Evolutionary conservation across 1,140 invertebrate species (phyloP).

Genomic region (Penaeus vannamei): DNA sequence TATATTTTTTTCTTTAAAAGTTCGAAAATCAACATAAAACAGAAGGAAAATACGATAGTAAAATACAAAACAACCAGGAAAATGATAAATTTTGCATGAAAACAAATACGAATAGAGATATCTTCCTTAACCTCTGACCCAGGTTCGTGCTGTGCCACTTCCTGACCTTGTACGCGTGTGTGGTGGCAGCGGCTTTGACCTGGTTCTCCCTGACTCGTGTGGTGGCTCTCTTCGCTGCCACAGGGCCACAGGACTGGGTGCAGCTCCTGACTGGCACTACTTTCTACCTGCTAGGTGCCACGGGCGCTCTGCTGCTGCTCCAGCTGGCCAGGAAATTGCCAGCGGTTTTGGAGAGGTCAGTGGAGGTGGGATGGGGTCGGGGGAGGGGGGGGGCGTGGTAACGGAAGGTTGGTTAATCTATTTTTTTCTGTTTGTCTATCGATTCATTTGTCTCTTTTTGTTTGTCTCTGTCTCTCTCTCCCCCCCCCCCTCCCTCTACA

Average conservation of each 20-base stretch:
- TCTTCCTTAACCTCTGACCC: too few relatives aligned
- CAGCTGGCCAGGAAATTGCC: slow-evolving; percentile 6
- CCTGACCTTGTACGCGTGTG: slow-evolving; percentile 17
- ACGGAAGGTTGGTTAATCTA: background rate
- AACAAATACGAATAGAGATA: too few relatives aligned
- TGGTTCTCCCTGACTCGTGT: slow-evolving; percentile 18
- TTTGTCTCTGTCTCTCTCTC: too few relatives aligned
- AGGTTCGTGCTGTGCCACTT: slow-evolving; percentile 21
- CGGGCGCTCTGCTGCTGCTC: background rate
- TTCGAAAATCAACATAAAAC: too few relatives aligned
- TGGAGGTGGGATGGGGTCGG: too few relatives aligned
- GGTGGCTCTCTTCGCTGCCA: background rate
- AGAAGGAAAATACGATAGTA: too few relatives aligned
- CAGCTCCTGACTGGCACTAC: slow-evolving; percentile 25
- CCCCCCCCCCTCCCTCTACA: too few relatives aligned
- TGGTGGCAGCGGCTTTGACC: slow-evolving; percentile 1
- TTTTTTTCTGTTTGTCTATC: background rate
- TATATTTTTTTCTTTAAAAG: too few relatives aligned
- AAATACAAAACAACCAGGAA: too few relatives aligned
- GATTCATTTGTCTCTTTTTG: too few relatives aligned
- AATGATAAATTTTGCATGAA: too few relatives aligned
- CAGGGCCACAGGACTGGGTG: slow-evolving; percentile 25
- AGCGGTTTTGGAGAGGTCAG: background rate
- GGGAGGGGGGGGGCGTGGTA: too few relatives aligned
- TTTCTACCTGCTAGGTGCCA: slow-evolving; percentile 23